phyloP scores from a whole-genome alignment of 2,113 vertebrate species.

The Neolamprologus fasciatus region DNA sequence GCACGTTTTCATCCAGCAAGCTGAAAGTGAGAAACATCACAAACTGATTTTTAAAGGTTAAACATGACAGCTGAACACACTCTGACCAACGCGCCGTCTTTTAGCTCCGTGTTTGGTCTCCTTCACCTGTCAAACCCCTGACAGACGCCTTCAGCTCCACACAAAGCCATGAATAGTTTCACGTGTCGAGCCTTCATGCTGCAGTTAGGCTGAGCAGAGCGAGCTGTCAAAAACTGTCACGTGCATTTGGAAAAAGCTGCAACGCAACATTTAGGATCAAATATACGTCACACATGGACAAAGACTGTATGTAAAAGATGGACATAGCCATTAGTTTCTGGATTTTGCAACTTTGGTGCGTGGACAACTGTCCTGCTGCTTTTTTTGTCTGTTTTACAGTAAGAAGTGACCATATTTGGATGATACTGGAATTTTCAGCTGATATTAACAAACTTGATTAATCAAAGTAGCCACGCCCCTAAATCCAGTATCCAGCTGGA shows the following conservation, averaged over 20 bases:
- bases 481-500: no score
- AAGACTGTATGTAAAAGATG: not conserved
- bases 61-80: not conserved
- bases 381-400: no score
- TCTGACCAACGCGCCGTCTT: accelerated
- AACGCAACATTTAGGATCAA: not conserved
- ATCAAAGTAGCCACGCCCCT: no score
- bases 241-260: not conserved
- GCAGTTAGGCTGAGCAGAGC: not conserved
- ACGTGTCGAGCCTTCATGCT: accelerated
- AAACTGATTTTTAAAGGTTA: not conserved
- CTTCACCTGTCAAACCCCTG: accelerated
- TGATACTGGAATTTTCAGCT: no score
- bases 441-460: no score
- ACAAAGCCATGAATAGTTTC: not conserved
- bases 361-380: not conserved
- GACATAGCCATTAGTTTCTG: not conserved
- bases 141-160: not conserved
- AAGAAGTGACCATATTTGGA: no score
- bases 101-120: not conserved
- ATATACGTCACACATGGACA: accelerated
- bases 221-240: not conserved
- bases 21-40: not conserved
- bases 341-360: not conserved
- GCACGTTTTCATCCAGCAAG: not conserved